A percentile compares a stretch with the other conserved stretches of the same genome.
Conservation (phyloP, 1,140 invertebrate species). For the Rhagoletis pomonella region DNA sequence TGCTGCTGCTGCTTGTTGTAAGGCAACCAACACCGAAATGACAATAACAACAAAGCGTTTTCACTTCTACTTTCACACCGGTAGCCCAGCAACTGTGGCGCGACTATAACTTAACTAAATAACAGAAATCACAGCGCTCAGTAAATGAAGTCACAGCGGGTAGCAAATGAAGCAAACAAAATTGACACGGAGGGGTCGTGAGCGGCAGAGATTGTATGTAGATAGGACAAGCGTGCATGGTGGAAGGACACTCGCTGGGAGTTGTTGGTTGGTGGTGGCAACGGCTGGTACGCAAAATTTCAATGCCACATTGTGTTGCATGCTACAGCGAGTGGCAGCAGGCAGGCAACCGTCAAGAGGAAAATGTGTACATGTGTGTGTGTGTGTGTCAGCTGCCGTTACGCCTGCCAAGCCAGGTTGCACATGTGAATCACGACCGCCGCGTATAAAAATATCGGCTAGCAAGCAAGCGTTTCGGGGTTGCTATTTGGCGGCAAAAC, state of each 20-base stretch:
- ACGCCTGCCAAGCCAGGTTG: not conserved
- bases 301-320: conserved; percentile 39
- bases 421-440: not conserved
- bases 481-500: not conserved
- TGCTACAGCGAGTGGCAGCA: not conserved
- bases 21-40: conserved; percentile 22
- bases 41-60: conserved; percentile 24
- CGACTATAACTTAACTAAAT: conserved; percentile 46
- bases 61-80: not conserved
- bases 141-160: not conserved
- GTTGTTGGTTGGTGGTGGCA: not conserved
- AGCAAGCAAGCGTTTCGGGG: not conserved
- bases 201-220: not conserved
- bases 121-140: conserved; percentile 28
- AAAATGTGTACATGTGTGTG: not conserved
- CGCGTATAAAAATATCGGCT: not conserved
- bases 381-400: not conserved
- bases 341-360: not conserved
- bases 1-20: not conserved
- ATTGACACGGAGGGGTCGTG: not conserved
- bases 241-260: conserved; percentile 6
- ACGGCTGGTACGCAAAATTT: conserved; percentile 30
- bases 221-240: not conserved
- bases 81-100: not conserved
- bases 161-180: not conserved